Conservation (phyloP, 2,797 vertebrate genomes). For the Melanotaenia trifasciata region DNA sequence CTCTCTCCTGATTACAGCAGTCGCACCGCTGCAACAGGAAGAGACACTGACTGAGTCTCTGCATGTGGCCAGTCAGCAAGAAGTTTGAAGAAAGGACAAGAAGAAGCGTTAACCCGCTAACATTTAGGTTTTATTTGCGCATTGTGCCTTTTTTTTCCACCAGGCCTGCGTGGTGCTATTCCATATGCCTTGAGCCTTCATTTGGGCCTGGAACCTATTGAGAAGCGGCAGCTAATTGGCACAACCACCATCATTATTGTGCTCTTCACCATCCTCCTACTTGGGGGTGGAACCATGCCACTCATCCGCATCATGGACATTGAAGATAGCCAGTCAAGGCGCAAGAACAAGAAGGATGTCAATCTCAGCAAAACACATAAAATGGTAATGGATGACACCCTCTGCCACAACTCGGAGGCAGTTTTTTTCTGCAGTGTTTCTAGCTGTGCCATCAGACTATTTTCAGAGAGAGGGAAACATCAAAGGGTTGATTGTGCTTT, state of each 20-base stretch:
- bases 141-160: not conserved
- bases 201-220: slow-evolving; percentile 94
- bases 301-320: slow-evolving; percentile 96
- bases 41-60: too few species aligned
- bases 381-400: slow-evolving; percentile 85
- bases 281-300: slow-evolving; percentile 97
- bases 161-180: slow-evolving; percentile 95
- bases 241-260: slow-evolving; percentile 98
- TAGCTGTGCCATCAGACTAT: slow-evolving; percentile 25
- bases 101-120: not conserved
- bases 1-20: too few species aligned
- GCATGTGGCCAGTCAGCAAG: too few species aligned
- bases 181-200: slow-evolving; percentile 97
- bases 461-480: slow-evolving; percentile 39
- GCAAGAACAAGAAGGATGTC: slow-evolving; percentile 92
- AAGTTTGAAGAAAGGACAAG: too few species aligned
- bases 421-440: slow-evolving; percentile 11
- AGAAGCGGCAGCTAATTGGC: slow-evolving; percentile 96
- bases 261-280: slow-evolving; percentile 93
- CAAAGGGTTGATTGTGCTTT: slow-evolving; percentile 52
- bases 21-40: too few species aligned
- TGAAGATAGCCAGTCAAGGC: slow-evolving; percentile 90
- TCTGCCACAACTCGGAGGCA: slow-evolving; percentile 2
- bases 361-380: slow-evolving; percentile 99
- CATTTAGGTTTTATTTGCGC: not conserved